A percentile compares a stretch with the other conserved stretches of the same genome.
Conservation (phyloP, 2,113 vertebrate genomes). For the Rana temporaria region DNA sequence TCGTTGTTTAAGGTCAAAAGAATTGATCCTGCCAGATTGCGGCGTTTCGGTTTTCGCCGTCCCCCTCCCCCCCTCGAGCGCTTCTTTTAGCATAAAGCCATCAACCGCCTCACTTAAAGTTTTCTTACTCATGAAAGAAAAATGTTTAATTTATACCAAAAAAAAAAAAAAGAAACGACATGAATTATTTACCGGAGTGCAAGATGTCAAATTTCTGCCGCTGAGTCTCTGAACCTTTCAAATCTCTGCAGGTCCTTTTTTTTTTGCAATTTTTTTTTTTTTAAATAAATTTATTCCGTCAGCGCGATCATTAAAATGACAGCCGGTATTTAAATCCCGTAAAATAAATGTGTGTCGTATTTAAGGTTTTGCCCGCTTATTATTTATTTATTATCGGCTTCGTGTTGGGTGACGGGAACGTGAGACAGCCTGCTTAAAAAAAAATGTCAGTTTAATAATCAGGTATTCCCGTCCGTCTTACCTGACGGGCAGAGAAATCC, state of each 20-base stretch:
- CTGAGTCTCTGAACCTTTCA: conserved; percentile 43
- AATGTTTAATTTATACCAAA: conserved; percentile 62
- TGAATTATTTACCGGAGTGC: conserved; percentile 50
- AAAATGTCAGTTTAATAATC: too few species aligned
- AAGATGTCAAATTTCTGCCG: conserved; percentile 40
- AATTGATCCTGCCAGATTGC: not conserved
- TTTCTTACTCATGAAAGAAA: conserved; percentile 16
- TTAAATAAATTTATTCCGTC: too few species aligned
- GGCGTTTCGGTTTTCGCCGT: not conserved
- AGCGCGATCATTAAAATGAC: conserved; percentile 60
- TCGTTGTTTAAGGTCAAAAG: conserved; percentile 9
- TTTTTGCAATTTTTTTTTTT: too few species aligned
- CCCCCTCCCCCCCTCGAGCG: not conserved
- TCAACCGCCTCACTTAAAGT: not conserved
- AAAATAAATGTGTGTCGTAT: not conserved
- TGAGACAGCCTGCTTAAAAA: too few species aligned
- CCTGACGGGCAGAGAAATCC: too few species aligned
- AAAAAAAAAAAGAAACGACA: not conserved
- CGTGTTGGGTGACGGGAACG: too few species aligned
- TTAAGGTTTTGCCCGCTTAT: too few species aligned
- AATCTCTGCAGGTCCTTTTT: conserved; percentile 26
- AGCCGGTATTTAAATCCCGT: conserved; percentile 10
- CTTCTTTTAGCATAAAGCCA: conserved; percentile 13
- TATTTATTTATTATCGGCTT: not conserved
- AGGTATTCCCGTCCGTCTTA: too few species aligned